Evolutionary conservation across 2,797 vertebrate species (phyloP), one percentile per base, ranked within the genome.

Genomic region (Malurus splendens): DNA sequence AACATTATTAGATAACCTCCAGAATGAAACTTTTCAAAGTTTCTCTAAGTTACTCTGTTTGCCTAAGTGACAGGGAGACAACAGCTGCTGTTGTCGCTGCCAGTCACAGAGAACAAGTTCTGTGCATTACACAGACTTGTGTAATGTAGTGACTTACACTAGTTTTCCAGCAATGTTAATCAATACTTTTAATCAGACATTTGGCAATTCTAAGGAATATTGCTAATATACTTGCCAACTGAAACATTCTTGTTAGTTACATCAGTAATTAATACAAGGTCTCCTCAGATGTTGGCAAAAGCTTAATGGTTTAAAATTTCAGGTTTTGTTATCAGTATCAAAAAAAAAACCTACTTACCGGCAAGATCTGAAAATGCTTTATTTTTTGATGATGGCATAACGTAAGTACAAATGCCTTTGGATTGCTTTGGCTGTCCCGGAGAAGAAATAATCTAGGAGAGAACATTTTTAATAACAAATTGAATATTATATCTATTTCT

Each of bases 301-400:
- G 41, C 47, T 82, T 89, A 28, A 38, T 25, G 27, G 57, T 60
- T 66, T 72, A 41, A 33, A 67, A 36, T 48, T 36, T 36, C 0
- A 1, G 8, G 19, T 33, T 72, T 51, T 59, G n/a, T 60, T 14
- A 57, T 71, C 30, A 79, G 42, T 28, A 52, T 22, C 20, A 60
- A 56, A 75, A 56, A 32, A 51, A 51, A 14, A 7, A 36, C 5
- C 15, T 86, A 98, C 99, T 98, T 93, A 99, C 99, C 90, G 98
- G 99, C 79, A 99, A 95, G 93, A 99, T 99, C 97, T 99, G 99
- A 98, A 99, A 99, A 97, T 99, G 99, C 95, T 99, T 99, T 95
- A 99, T 99, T 97, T 99, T 99, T 97, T 99, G 99, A 97, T 99
- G 99, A 96, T 99, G 98, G 97, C 98, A 99, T 96, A 99, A 97